phyloP scores from a whole-genome alignment of 2,888 invertebrate species.

The Calameuta pallipes region DNA sequence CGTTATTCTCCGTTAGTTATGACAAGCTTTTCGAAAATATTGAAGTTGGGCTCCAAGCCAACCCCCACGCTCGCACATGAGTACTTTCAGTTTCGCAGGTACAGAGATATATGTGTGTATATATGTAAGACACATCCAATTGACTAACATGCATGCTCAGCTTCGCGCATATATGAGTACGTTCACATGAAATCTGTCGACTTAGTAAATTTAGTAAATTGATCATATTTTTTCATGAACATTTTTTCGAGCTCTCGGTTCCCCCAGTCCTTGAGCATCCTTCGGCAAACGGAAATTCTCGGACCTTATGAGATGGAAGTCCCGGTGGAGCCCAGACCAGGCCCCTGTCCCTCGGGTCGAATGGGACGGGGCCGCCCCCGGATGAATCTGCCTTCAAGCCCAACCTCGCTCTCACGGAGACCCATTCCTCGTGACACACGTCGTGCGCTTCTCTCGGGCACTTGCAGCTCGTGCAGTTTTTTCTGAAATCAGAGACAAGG shows the following conservation, averaged over 20 bases:
- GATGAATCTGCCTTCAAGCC: constrained; percentile 74
- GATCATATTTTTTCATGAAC: too few relatives aligned
- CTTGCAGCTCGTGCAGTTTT: constrained; percentile 93
- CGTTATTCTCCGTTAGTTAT: constrained; percentile 34
- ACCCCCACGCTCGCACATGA: constrained; percentile 16
- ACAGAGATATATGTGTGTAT: too few relatives aligned
- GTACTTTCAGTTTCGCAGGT: too few relatives aligned
- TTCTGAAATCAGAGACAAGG: constrained; percentile 72
- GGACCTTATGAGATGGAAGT: constrained; percentile 66
- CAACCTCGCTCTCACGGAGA: constrained; percentile 79
- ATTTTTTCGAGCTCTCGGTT: too few relatives aligned
- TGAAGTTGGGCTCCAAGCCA: constrained; percentile 49
- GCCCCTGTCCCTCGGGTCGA: constrained; percentile 74
- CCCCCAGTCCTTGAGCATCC: too few relatives aligned
- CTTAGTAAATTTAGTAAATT: too few relatives aligned
- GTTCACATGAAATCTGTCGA: too few relatives aligned
- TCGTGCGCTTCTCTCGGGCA: constrained; percentile 92
- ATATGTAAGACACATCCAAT: too few relatives aligned
- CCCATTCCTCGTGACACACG: constrained; percentile 88
- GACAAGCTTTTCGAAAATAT: constrained; percentile 55
- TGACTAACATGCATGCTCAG: too few relatives aligned
- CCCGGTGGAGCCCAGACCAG: constrained; percentile 82
- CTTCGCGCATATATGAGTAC: too few relatives aligned
- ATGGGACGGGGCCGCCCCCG: constrained; percentile 65
- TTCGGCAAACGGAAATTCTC: too few relatives aligned